Conservation (phyloP, 2,113 vertebrate species). For the Labeo rohita region DNA sequence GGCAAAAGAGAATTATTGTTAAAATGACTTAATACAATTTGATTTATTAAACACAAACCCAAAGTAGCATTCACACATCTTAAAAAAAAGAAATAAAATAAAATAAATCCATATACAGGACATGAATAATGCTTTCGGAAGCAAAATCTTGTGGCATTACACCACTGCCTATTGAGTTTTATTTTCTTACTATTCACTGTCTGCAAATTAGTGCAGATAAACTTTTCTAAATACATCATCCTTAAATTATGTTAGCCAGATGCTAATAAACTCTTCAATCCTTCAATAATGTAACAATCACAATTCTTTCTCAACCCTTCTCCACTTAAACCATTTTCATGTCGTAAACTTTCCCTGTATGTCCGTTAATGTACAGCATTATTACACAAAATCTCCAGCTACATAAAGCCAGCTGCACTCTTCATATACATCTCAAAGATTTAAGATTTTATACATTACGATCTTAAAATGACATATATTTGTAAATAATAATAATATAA, state of each 20-base stretch:
- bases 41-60: not conserved
- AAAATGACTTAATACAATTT: not conserved
- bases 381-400: conserved; percentile 56
- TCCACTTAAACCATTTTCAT: not conserved
- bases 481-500: not conserved
- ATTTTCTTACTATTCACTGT: not conserved
- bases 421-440: not conserved
- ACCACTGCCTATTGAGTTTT: not conserved
- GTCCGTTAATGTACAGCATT: conserved; percentile 59
- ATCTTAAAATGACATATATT: not conserved
- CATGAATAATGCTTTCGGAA: not conserved
- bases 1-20: not conserved
- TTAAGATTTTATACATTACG: not conserved
- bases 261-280: conserved; percentile 50
- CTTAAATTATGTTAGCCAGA: not conserved
- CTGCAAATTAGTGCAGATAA: not conserved
- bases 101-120: not conserved
- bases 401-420: conserved; percentile 35
- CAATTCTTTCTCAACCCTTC: not conserved
- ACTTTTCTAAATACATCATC: not conserved
- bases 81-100: not conserved
- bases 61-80: not conserved
- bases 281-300: conserved; percentile 51
- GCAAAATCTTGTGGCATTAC: not conserved
- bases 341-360: not conserved